Percentiles rank a stretch among this genome's conserved stretches.
Conservation (phyloP, 2,113 vertebrate species). For the Porphyrio hochstetteri region DNA sequence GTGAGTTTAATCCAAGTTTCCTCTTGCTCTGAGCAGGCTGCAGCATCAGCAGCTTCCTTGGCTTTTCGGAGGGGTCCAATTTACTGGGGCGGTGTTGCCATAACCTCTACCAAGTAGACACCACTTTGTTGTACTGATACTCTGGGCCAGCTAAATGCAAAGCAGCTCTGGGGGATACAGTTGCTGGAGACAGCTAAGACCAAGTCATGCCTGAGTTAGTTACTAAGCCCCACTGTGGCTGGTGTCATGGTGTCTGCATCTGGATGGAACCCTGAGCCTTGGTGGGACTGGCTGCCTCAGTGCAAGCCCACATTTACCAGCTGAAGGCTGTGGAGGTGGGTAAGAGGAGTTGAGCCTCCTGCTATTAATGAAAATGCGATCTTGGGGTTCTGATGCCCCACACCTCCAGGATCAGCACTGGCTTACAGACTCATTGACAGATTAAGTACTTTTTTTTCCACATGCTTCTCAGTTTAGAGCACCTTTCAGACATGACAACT, state of each 20-base stretch:
- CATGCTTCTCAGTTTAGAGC: not conserved
- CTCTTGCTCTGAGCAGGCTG: not conserved
- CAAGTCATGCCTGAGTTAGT: not conserved
- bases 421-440: not conserved
- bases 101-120: not conserved
- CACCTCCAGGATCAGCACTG: not conserved
- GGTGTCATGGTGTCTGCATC: not conserved
- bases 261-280: not conserved
- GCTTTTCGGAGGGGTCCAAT: rapidly evolving
- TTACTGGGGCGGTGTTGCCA: rapidly evolving
- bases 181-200: rapidly evolving
- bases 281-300: rapidly evolving
- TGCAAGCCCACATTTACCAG: rapidly evolving
- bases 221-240: not conserved
- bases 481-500: not conserved
- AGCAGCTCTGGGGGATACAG: rapidly evolving
- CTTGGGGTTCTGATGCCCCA: not conserved
- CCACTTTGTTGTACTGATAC: not conserved
- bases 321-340: rapidly evolving
- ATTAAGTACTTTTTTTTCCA: not conserved
- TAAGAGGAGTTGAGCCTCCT: not conserved
- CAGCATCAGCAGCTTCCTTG: not conserved
- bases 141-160: not conserved
- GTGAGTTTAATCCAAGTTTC: not conserved
- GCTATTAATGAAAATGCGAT: rapidly evolving